phyloP scores from a whole-genome alignment of 2,113 vertebrate genomes.

The Oostethus manadensis region DNA sequence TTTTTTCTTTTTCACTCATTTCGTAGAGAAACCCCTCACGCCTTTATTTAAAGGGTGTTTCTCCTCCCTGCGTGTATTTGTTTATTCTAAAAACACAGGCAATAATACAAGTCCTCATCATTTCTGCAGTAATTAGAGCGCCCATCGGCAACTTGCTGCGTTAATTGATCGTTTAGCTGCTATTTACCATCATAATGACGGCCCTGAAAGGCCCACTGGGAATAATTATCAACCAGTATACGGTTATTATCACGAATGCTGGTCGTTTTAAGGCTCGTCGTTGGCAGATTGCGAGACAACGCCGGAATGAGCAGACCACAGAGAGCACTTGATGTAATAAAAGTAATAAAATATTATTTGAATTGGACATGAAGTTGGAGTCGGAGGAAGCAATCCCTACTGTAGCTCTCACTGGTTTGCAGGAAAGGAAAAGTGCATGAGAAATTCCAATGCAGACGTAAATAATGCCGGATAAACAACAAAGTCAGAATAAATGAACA shows the following conservation, averaged over 20 bases:
- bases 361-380: not conserved
- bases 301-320: not conserved
- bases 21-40: no score
- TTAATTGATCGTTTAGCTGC: slow-evolving; percentile 70
- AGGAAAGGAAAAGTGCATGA: no score
- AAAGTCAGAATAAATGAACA: no score
- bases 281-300: not conserved
- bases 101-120: slow-evolving; percentile 33
- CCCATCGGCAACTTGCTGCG: slow-evolving; percentile 61
- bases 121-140: slow-evolving; percentile 65
- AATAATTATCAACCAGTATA: slow-evolving; percentile 55
- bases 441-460: no score
- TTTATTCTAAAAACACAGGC: slow-evolving; percentile 48
- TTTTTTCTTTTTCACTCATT: no score
- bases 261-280: not conserved
- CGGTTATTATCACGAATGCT: slow-evolving; percentile 13
- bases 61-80: slow-evolving; percentile 53
- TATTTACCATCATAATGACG: slow-evolving; percentile 59
- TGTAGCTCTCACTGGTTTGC: no score
- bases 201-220: slow-evolving; percentile 52
- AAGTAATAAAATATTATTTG: no score
- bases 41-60: slow-evolving; percentile 39
- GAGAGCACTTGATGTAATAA: not conserved
- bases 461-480: no score
- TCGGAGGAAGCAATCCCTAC: no score